Evolutionary conservation across 2,888 invertebrate genomes (phyloP), one percentile per base, ranked within the genome.

Genomic region (Drosophila macrospina): DNA sequence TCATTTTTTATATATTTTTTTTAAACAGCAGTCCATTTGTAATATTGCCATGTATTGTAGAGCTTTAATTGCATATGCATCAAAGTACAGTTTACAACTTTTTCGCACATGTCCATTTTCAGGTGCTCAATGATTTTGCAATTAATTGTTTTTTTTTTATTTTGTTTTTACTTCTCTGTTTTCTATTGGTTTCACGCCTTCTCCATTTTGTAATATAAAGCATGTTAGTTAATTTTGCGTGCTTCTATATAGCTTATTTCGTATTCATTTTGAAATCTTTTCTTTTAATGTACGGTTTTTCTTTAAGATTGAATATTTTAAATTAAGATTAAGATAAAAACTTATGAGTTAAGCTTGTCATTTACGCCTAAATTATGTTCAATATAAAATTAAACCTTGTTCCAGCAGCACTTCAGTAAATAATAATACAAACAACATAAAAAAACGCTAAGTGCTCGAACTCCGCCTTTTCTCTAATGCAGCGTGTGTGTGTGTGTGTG

Each of bases 241-340:
- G 81, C 70, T 78, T 84, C 74, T 84, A 65, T 74, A 74, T 84
- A 77, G 87, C 78, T 81, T 66, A 80, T 69, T 82, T 82, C 64
- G 62, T 83, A 64, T 67, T 70, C 64, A 41, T 32, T 41, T 47
- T 48, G 60, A 64, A 63, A 60, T 67, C 32, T 24, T 37, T 54
- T 54, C 41, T 15, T 50, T 61, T 79, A 55, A 63, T 80, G 81
- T 80, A 78, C 61, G 68, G 68, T 66, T 55, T 74, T 80, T 86
- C 68, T 81, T 75, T 68, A 64, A 78, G 60, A 56, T 73, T 64
- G 56, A 68, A 78, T 78, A 78, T 68, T 67, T 81, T 85, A 82
- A 82, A 85, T 81, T 82, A 87, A 87, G 51, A 82, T 85, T 82
- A 82, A 60, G 77, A 82, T 88, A 86, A 86, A 83, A 88, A 85